Conservation (phyloP, 2,113 vertebrate genomes). For the Eurypyga helias region DNA sequence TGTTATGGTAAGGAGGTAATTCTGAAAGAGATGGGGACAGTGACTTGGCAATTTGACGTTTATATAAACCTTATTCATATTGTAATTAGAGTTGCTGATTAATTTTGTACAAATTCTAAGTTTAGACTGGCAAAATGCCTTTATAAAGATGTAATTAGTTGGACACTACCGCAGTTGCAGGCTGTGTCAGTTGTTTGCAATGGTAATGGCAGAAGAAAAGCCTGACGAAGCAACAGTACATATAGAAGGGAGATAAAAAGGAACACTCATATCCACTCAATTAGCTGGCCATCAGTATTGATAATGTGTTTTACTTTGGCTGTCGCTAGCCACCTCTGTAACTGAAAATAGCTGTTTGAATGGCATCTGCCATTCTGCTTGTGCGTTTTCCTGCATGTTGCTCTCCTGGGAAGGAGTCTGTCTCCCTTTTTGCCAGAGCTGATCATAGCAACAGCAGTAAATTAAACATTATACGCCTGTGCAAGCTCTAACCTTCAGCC, state of each 20-base stretch:
- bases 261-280: neutral
- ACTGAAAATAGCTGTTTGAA: neutral
- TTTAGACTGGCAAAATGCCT: neutral
- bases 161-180: neutral
- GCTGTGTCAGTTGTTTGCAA: neutral
- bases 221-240: neutral
- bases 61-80: neutral
- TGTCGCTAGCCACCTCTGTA: neutral
- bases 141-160: neutral
- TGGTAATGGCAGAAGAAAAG: neutral
- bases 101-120: neutral
- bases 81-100: neutral
- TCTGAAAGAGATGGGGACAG: neutral
- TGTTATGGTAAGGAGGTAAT: neutral
- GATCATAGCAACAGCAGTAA: neutral
- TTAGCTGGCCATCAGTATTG: neutral
- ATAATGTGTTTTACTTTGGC: neutral
- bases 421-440: neutral
- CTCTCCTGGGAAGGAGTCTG: neutral
- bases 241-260: neutral
- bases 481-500: neutral
- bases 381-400: fast-evolving
- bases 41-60: neutral
- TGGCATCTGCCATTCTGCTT: neutral
- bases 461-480: neutral